Evolutionary conservation across 2,888 invertebrate genomes (phyloP), one percentile per base, ranked within the genome.

Genomic region (Noctua comes): DNA sequence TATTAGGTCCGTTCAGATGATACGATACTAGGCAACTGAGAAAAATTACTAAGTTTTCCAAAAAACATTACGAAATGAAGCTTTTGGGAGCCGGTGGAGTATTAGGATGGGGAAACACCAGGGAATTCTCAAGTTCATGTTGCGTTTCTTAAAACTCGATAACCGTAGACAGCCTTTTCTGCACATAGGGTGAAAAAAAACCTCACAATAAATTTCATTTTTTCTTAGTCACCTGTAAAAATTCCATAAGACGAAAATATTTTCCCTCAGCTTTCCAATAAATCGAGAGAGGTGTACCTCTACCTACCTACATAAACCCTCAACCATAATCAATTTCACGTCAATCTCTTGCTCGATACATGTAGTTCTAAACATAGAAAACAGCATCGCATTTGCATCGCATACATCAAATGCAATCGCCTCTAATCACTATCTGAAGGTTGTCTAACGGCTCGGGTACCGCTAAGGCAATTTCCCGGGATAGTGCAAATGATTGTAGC

Each of bases 391-490:
- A 82, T 88, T 75, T 73, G 77, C 79, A 82, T 81, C 80, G 68
- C 80, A 87, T 82, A 80, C 87, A 87, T 88, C 84, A 86, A 79
- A 73, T 80, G 86, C 87, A 85, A 85, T 88, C 71, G 73, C 62
- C 68, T 78, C 59, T 73, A 79, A 84, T 85, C 82, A 71, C 68
- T 66, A 54, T 66, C 74, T 66, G 75, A 76, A 71, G 73, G 82
- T 79, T 46, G 66, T 59, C 66, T 88, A 88, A 87, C 88, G 88
- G 88, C 59, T 65, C 65, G 48, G 31, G 85, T 85, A 87, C 88
- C 88, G 88, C 85, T 88, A 85, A 77, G 69, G 78, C 88, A 83
- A 87, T 88, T 87, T 85, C 80, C 85, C 78, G 80, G 83, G 87
- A 83, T 64, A 73, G 80, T 83, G 76, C 70, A 43, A 85, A 85